Base-by-base conservation (phyloP, 2,888 invertebrate species). In the Buathra laborator region DNA sequence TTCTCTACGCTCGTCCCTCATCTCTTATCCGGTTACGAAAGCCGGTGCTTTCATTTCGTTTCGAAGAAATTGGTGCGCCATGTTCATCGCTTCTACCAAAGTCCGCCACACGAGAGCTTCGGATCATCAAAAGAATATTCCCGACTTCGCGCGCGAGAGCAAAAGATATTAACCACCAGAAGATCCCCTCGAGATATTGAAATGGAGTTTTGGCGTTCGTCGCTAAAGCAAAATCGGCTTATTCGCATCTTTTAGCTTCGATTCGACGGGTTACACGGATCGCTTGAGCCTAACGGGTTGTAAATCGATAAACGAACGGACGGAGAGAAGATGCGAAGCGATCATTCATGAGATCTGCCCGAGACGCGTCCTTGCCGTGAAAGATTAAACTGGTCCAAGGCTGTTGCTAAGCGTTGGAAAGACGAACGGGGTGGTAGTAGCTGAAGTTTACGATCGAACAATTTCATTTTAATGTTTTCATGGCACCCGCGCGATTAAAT, bases 251-350 rank as follows among this genome's bases (percentile, higher is more conserved):
- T 62, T 62, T 32, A 71, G 29, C 46, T 53, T 29, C 66, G 66
- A 76, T 66, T 66, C 51, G 10, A 37, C 70, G 78, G 70, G 29
- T 78, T 62, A 59, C 78, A 70, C 78, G 78, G 78, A 62, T 70
- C 59, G 70, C 46, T 78, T 78, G 68, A 78, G 78, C 78, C 70
- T 70, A 78, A 70, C 70, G 59, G 70, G 59, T 78, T 68, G 78
- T 70, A 46, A 78, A 78, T 62, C 46, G 78, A 78, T 70, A 70
- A 78, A 70, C 67, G 77, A 68, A 77, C 67, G 59, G 77, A 59
- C 77, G 46, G 68, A 12, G 43, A 68, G n/a, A 29, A 77, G 67
- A 70, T 46, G 59, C 77, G 66, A 72, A 56, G 56, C 62, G 76
- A 76, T 77, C 56, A n/a, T 46, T 59, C 68, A 29, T 59, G 68